Conservation (phyloP, 2,113 vertebrate species). For the Perognathus longimembris region DNA sequence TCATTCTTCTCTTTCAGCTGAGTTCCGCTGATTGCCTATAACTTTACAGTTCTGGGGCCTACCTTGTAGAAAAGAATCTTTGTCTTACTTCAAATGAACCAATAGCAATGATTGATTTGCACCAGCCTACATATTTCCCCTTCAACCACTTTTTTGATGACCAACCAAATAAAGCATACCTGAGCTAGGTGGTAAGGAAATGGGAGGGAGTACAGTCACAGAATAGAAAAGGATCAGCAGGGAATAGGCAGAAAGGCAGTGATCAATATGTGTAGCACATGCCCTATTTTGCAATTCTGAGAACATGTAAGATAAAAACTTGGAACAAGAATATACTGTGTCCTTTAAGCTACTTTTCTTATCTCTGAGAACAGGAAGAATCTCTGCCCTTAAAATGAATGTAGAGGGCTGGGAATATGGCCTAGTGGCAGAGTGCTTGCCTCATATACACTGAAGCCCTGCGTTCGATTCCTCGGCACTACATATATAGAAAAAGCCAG, state of each 20-base stretch:
- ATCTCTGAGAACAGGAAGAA: not conserved
- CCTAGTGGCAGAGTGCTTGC: too few relatives aligned
- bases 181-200: not conserved
- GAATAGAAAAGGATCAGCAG: not conserved
- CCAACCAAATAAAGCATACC: not conserved
- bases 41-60: not conserved
- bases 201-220: not conserved
- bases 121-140: not conserved
- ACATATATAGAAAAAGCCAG: too few relatives aligned
- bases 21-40: not conserved
- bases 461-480: too few relatives aligned
- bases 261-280: not conserved
- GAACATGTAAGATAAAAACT: not conserved
- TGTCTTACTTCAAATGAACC: not conserved
- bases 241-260: not conserved
- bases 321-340: not conserved
- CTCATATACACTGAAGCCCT: too few relatives aligned
- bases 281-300: not conserved
- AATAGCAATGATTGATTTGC: not conserved
- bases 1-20: not conserved
- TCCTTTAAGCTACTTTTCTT: not conserved
- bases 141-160: not conserved
- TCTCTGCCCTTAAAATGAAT: not conserved
- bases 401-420: not conserved
- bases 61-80: not conserved